A percentile compares a stretch with the other conserved stretches of the same genome.
Conservation (phyloP, 2,113 vertebrate species). For the Camelus dromedarius region DNA sequence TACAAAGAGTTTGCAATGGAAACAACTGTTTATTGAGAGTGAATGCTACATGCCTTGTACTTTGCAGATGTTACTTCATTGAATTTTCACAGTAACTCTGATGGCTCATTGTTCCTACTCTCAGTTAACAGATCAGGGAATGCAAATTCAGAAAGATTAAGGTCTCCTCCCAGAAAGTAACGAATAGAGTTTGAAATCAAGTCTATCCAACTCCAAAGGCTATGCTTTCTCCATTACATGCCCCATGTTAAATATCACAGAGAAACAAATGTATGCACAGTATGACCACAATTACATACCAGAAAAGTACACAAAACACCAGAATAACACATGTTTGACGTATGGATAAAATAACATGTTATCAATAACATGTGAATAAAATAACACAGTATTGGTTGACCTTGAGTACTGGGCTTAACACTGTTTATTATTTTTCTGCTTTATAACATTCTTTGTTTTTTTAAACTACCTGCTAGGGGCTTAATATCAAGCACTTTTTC, state of each 20-base stretch:
- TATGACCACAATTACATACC: background rate
- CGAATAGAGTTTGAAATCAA: background rate
- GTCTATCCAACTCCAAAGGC: background rate
- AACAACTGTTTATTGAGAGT: background rate
- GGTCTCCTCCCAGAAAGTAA: background rate
- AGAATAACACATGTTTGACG: background rate
- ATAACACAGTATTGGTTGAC: background rate
- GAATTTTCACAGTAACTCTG: conserved; percentile 3
- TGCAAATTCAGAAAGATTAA: conserved; percentile 21
- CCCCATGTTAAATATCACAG: background rate
- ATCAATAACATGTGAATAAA: background rate
- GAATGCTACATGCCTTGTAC: background rate
- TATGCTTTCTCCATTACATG: background rate
- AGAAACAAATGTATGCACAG: background rate
- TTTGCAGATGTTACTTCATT: background rate
- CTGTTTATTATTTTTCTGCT: background rate
- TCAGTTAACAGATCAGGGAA: background rate
- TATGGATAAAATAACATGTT: conserved; percentile 5
- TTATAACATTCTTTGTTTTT: conserved; percentile 1
- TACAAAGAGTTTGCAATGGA: background rate
- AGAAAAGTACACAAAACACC: background rate
- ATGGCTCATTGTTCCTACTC: background rate
- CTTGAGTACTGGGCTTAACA: background rate
- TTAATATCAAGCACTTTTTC: background rate
- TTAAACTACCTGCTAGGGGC: background rate